Conservation (phyloP, 2,888 invertebrate genomes). For the Nasonovia ribisnigri region DNA sequence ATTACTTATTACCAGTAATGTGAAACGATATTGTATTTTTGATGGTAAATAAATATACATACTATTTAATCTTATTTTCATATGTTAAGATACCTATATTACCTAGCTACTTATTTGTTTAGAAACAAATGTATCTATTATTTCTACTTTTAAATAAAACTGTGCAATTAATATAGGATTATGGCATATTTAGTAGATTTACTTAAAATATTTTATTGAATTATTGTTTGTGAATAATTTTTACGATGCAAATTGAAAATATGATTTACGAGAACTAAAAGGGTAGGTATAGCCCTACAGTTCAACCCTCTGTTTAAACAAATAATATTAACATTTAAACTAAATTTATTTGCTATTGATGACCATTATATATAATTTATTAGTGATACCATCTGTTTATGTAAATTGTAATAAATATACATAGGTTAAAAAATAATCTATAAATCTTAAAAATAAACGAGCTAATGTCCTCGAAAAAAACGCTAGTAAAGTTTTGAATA, state of each 20-base stretch:
- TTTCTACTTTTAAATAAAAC: neutral
- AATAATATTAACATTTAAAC: slow-evolving; percentile 53
- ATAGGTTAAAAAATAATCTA: slow-evolving; percentile 45
- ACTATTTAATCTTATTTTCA: neutral
- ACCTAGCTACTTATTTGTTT: neutral
- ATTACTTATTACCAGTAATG: no score
- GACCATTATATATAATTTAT: slow-evolving; percentile 48
- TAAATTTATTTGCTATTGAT: slow-evolving; percentile 55
- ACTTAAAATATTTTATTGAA: slow-evolving; percentile 14
- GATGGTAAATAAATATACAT: neutral
- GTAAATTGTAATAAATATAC: slow-evolving; percentile 37
- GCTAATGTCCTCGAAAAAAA: slow-evolving; percentile 35
- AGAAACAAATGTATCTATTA: neutral
- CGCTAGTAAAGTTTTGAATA: slow-evolving; percentile 3
- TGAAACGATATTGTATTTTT: neutral
- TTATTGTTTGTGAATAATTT: slow-evolving; percentile 40
- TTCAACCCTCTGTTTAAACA: slow-evolving; percentile 42
- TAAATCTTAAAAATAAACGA: slow-evolving; percentile 53
- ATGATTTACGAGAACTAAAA: slow-evolving; percentile 49
- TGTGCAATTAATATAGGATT: neutral
- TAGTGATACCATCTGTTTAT: slow-evolving; percentile 56
- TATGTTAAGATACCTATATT: no score
- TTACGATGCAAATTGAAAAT: slow-evolving; percentile 45
- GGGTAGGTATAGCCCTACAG: neutral
- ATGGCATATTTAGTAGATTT: neutral